A percentile compares a stretch with the other conserved stretches of the same genome.
Conservation (phyloP, 2,888 invertebrate species). For the Ormia ochracea region DNA sequence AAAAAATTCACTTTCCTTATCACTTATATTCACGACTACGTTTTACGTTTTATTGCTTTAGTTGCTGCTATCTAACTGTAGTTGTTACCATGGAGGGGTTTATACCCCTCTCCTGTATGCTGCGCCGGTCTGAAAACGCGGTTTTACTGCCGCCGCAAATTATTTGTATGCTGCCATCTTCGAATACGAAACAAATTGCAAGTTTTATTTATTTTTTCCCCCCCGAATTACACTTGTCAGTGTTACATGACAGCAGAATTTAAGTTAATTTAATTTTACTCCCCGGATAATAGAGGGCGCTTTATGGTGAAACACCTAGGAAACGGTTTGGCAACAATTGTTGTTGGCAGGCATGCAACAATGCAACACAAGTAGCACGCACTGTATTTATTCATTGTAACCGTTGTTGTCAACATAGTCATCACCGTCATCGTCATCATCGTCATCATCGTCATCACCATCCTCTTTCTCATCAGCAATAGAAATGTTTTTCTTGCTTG, state of each 20-base stretch:
- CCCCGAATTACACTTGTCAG: constrained; percentile 21
- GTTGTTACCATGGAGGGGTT: too few species aligned
- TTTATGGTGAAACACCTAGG: neutral
- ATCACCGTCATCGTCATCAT: neutral
- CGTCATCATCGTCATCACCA: constrained; percentile 14
- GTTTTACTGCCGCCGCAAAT: constrained; percentile 8
- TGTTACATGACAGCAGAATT: constrained; percentile 42
- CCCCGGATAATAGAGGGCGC: constrained; percentile 41
- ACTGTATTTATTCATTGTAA: constrained; percentile 19
- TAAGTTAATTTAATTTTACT: constrained; percentile 12
- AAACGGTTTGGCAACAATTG: constrained; percentile 36
- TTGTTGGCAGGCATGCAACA: constrained; percentile 19
- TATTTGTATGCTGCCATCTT: neutral
- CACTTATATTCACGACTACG: too few species aligned
- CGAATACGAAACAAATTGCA: neutral
- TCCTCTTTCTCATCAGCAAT: neutral
- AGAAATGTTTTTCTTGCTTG: constrained; percentile 1
- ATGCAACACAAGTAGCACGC: constrained; percentile 27
- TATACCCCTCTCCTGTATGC: too few species aligned
- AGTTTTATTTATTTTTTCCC: neutral
- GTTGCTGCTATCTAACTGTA: too few species aligned
- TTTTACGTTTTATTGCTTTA: too few species aligned
- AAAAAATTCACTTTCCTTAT: too few species aligned
- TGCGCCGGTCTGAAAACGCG: too few species aligned
- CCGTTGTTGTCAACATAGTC: constrained; percentile 11